Evolutionary conservation across 2,888 invertebrate species (phyloP).

Genomic region (Zhengitettix transpicula): DNA sequence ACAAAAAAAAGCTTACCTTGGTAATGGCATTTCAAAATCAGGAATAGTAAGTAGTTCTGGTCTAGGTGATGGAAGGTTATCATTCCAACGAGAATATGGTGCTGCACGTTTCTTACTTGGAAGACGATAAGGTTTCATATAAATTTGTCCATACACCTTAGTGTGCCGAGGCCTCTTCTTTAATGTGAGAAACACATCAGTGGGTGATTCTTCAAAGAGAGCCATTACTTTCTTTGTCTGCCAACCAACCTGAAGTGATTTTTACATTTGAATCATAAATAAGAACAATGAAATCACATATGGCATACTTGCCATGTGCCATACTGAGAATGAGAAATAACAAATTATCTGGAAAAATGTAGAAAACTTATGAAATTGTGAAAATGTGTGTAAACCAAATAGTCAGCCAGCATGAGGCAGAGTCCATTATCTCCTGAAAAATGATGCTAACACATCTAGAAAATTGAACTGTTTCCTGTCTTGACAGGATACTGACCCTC

Average conservation of each 20-base stretch:
- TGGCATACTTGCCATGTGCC: too few species aligned
- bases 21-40: slow-evolving; percentile 38
- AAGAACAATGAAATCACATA: neutral
- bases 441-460: too few species aligned
- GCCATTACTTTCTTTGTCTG: slow-evolving; percentile 59
- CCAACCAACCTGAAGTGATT: slow-evolving; percentile 52
- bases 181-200: slow-evolving; percentile 64
- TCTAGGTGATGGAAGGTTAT: slow-evolving; percentile 49
- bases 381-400: too few species aligned
- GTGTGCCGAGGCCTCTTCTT: slow-evolving; percentile 72
- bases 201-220: slow-evolving; percentile 55
- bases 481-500: too few species aligned
- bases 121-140: slow-evolving; percentile 52
- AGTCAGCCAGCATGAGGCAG: too few species aligned
- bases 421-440: too few species aligned
- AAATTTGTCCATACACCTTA: slow-evolving; percentile 58
- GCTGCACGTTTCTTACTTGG: slow-evolving; percentile 52
- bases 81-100: slow-evolving; percentile 47
- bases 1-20: slow-evolving; percentile 28
- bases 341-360: too few species aligned
- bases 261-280: slow-evolving; percentile 6
- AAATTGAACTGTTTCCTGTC: too few species aligned
- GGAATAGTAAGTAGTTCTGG: slow-evolving; percentile 41
- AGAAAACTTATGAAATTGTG: too few species aligned
- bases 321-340: too few species aligned